Evolutionary conservation across 2,888 invertebrate genomes (phyloP).

Genomic region (Clitarchus hookeri): DNA sequence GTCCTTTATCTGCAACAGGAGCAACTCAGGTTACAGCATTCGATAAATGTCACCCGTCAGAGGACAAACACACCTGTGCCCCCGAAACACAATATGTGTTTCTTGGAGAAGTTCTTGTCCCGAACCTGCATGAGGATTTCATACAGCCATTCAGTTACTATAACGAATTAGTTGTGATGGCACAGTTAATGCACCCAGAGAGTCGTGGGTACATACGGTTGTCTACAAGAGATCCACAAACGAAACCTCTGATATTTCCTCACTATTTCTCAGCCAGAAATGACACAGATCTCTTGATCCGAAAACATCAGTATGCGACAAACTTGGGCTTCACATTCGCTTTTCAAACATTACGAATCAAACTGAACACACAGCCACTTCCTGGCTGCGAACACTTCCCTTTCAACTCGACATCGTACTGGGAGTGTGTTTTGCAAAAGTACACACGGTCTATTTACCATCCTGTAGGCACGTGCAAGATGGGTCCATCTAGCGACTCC

Average conservation of each 20-base stretch:
- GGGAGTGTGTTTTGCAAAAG: background rate
- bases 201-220: background rate
- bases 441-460: slow-evolving; percentile 9
- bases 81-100: background rate
- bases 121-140: background rate
- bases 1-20: background rate
- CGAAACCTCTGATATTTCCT: background rate
- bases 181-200: background rate
- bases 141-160: background rate
- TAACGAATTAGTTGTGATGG: background rate
- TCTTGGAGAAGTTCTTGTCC: background rate
- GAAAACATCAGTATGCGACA: background rate
- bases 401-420: background rate
- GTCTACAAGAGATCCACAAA: background rate
- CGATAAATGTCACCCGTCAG: background rate
- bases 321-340: background rate
- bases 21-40: background rate
- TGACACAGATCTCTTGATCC: background rate
- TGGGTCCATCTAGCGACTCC: background rate
- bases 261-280: background rate
- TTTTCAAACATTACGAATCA: background rate
- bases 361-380: background rate
- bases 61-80: background rate
- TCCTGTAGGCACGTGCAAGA: slow-evolving; percentile 21
- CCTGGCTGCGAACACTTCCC: background rate